A percentile compares a stretch with the other conserved stretches of the same genome.
Evolutionary conservation across 1,140 invertebrate genomes (phyloP).

Genomic region (Trichonephila clavata): DNA sequence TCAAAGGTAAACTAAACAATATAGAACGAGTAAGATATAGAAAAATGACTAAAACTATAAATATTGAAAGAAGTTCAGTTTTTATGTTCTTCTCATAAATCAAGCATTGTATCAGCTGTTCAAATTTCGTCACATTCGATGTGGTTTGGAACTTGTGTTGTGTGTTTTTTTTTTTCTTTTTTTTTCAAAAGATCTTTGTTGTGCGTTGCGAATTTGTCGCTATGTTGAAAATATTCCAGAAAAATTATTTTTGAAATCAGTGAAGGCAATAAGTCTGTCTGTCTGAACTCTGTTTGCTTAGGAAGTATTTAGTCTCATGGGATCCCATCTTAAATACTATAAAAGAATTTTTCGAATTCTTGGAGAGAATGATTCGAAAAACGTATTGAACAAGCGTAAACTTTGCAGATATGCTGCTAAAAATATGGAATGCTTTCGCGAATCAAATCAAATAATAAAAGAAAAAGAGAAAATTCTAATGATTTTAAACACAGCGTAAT

Average conservation of each 20-base stretch:
- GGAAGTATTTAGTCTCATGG: too few relatives aligned
- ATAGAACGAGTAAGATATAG: not conserved
- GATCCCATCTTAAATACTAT: too few relatives aligned
- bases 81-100: not conserved
- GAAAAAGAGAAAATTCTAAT: too few relatives aligned
- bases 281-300: too few relatives aligned
- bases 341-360: too few relatives aligned
- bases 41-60: not conserved
- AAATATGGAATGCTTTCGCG: too few relatives aligned
- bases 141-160: not conserved
- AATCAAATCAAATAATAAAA: too few relatives aligned
- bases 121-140: slow-evolving; percentile 1
- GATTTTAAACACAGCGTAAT: too few relatives aligned
- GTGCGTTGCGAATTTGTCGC: not conserved
- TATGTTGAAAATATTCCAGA: not conserved
- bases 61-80: not conserved
- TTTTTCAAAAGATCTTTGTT: not conserved
- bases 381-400: too few relatives aligned
- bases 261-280: too few relatives aligned
- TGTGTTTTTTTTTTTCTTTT: not conserved
- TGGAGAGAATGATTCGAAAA: too few relatives aligned
- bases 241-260: not conserved
- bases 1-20: not conserved
- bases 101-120: not conserved
- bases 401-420: too few relatives aligned